Evolutionary conservation across 2,797 vertebrate genomes (phyloP).

Genomic region (Eulemur coronatus): DNA sequence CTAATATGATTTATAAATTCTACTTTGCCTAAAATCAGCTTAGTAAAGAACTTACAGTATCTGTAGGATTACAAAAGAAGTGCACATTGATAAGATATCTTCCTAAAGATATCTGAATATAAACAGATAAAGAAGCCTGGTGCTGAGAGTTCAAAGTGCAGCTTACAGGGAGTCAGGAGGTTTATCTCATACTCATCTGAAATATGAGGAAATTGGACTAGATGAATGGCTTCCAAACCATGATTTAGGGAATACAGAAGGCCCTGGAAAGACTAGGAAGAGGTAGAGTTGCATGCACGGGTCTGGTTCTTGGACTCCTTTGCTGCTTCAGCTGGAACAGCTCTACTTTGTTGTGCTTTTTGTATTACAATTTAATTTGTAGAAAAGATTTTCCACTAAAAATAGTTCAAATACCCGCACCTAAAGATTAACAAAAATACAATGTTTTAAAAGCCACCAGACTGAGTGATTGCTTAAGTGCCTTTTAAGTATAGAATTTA

Average conservation of each 20-base stretch:
- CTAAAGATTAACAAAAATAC: background rate
- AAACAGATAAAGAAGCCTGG: background rate
- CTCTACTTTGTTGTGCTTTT: background rate
- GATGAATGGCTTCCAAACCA: background rate
- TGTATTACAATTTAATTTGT: conserved; percentile 13
- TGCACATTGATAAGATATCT: background rate
- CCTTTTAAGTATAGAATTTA: conserved; percentile 37
- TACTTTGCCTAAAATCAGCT: conserved; percentile 17
- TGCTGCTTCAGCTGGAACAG: background rate
- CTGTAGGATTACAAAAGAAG: background rate
- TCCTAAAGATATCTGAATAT: background rate
- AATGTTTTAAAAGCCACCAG: background rate
- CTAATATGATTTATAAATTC: conserved; percentile 3
- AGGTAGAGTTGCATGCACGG: background rate
- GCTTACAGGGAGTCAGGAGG: background rate
- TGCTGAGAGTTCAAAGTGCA: background rate
- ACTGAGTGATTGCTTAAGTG: background rate
- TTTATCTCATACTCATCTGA: background rate
- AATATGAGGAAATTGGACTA: background rate
- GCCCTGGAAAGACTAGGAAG: background rate
- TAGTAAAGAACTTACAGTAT: background rate
- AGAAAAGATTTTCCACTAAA: background rate
- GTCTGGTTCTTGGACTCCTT: background rate
- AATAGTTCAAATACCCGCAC: background rate
- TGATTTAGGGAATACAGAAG: background rate